A percentile compares a stretch with the other conserved stretches of the same genome.
These are phyloP conservation scores for Ophiothrix spiculata DNA, from an alignment of 35 echinoderm and acorn worm species.

Conservation along the genomic window DNA sequence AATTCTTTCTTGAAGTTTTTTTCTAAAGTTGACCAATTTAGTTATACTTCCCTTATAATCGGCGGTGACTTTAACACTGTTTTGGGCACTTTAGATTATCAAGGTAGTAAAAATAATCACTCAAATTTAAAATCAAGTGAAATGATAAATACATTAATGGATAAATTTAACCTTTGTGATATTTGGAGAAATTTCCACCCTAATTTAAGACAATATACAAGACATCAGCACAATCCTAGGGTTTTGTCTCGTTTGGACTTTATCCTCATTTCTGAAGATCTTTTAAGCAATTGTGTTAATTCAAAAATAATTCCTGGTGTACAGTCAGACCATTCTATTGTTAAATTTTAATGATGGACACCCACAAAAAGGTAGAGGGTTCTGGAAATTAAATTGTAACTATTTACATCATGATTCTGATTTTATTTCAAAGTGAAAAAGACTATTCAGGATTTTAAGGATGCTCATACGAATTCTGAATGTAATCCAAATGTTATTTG, in stretches of 20 bases:
- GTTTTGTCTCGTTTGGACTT: background rate
- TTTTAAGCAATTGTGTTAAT: background rate
- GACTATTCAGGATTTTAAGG: slow-evolving; percentile 15
- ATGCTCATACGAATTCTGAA: slow-evolving; percentile 13
- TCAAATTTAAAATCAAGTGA: background rate
- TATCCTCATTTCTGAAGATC: background rate
- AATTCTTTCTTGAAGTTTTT: background rate
- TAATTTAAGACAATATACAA: background rate
- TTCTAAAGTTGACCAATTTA: background rate
- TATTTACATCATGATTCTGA: slow-evolving; percentile 27
- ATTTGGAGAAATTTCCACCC: slow-evolving; percentile 14
- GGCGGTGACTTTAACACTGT: slow-evolving; percentile 1
- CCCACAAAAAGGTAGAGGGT: slow-evolving; percentile 9
- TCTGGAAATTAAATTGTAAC: slow-evolving; percentile 20
- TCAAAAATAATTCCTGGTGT: slow-evolving; percentile 11
- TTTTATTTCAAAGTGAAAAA: slow-evolving; percentile 12
- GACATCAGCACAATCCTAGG: slow-evolving; percentile 13
- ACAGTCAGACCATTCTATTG: slow-evolving; percentile 11
- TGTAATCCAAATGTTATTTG: slow-evolving; percentile 32
- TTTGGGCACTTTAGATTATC: slow-evolving; percentile 18
- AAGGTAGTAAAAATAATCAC: background rate
- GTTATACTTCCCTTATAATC: background rate
- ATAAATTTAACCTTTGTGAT: slow-evolving; percentile 14
- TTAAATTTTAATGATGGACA: slow-evolving; percentile 2
- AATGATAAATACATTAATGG: background rate